Evolutionary conservation across 2,888 invertebrate species (phyloP).

Genomic region (Allygus modestus): DNA sequence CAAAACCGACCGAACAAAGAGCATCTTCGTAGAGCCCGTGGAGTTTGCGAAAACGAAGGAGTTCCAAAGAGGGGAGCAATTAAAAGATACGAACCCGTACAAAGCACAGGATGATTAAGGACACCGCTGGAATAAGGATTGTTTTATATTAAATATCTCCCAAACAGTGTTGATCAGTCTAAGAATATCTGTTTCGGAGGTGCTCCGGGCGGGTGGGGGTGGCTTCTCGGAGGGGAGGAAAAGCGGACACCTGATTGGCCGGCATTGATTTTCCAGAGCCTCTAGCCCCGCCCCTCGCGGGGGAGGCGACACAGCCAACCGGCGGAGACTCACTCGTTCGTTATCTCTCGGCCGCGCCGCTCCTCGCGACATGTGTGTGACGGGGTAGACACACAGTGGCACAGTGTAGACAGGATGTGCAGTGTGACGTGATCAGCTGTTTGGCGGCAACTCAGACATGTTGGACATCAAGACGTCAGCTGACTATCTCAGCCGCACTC

Average conservation of each 20-base stretch:
- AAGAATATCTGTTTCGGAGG: slow-evolving; percentile 52
- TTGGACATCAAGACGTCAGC: slow-evolving; percentile 95
- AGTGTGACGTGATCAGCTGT: slow-evolving; percentile 48
- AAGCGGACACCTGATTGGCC: slow-evolving; percentile 67
- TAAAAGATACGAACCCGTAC: slow-evolving; percentile 32
- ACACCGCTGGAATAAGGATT: slow-evolving; percentile 48
- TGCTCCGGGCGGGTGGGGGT: slow-evolving; percentile 10
- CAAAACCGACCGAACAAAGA: slow-evolving; percentile 46
- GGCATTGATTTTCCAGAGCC: slow-evolving; percentile 71
- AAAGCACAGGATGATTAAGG: slow-evolving; percentile 57
- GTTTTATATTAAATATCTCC: slow-evolving; percentile 59
- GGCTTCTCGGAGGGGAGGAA: slow-evolving; percentile 37
- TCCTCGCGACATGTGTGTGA: slow-evolving; percentile 21
- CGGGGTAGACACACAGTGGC: not conserved
- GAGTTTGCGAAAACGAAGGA: slow-evolving; percentile 51
- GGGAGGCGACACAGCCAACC: not conserved
- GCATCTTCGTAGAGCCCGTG: slow-evolving; percentile 13
- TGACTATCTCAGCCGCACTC: slow-evolving; percentile 93
- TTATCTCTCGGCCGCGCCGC: slow-evolving; percentile 65
- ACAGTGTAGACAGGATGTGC: slow-evolving; percentile 15
- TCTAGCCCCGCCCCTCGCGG: slow-evolving; percentile 74
- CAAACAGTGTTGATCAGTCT: slow-evolving; percentile 57
- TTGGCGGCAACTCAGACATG: slow-evolving; percentile 77
- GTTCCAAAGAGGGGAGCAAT: slow-evolving; percentile 41
- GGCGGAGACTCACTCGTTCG: slow-evolving; percentile 29